These are phyloP conservation scores for Alectura lathami DNA, from an alignment of 2,113 vertebrate genomes.

Conservation along the genomic window DNA sequence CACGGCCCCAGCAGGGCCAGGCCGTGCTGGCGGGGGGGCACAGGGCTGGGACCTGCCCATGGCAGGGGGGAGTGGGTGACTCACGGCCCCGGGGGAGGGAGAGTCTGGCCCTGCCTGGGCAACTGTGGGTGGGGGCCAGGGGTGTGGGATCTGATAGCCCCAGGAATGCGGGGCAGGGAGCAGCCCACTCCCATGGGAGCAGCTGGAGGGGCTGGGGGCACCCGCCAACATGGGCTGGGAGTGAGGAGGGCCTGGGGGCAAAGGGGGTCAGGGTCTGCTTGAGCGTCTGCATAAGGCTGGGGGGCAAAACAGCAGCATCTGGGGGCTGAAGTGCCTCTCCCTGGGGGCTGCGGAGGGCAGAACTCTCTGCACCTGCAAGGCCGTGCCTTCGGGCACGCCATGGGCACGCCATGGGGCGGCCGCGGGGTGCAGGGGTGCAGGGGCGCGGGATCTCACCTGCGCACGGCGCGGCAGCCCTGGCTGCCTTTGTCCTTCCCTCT, in stretches of 20 bases:
- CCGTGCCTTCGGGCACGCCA: not conserved
- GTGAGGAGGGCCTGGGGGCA: not conserved
- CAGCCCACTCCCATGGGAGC: not conserved
- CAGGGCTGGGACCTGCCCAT: not conserved
- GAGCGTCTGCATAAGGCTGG: not conserved
- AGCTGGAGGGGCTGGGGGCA: too few species aligned
- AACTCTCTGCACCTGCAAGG: not conserved
- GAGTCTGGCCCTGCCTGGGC: not conserved
- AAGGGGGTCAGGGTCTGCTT: not conserved
- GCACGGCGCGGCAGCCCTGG: rapidly evolving
- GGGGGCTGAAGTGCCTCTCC: rapidly evolving
- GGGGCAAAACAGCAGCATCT: not conserved
- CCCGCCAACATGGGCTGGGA: not conserved
- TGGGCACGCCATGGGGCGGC: not conserved
- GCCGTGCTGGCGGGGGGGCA: not conserved
- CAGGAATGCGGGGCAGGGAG: not conserved
- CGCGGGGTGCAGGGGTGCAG: not conserved
- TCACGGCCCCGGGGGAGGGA: not conserved
- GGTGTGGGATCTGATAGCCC: not conserved
- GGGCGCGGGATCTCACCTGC: too few species aligned
- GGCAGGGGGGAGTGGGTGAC: not conserved
- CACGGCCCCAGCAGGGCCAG: rapidly evolving
- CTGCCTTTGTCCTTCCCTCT: not conserved
- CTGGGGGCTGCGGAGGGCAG: not conserved
- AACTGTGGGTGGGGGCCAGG: not conserved